Conservation (phyloP, 1,140 invertebrate genomes). For the Mactra quadrangularis region DNA sequence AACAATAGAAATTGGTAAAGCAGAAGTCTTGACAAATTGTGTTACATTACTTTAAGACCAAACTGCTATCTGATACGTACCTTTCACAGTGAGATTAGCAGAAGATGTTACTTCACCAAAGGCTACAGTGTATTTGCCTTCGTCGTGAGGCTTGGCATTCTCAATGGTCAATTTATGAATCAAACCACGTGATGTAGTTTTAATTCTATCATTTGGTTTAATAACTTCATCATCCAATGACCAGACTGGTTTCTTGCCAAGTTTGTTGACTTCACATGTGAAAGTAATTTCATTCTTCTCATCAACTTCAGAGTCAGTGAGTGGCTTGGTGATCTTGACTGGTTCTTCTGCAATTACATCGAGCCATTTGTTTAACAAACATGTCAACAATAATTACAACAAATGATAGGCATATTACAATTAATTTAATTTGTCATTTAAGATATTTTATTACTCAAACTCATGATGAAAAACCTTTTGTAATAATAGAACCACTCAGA, state of each 20-base stretch:
- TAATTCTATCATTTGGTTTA: constrained; percentile 85
- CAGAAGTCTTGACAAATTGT: no score
- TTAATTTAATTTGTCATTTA: no score
- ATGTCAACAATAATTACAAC: no score
- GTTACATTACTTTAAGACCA: no score
- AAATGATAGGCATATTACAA: no score
- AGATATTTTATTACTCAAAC: no score
- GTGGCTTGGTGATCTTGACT: constrained; percentile 75
- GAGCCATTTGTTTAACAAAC: no score
- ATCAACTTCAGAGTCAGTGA: constrained; percentile 74
- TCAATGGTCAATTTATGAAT: constrained; percentile 79
- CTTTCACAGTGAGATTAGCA: constrained; percentile 76
- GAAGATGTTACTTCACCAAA: constrained; percentile 71
- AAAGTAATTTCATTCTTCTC: constrained; percentile 73
- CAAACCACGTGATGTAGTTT: constrained; percentile 72
- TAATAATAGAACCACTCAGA: no score
- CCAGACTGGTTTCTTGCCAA: constrained; percentile 97
- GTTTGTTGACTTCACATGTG: constrained; percentile 94
- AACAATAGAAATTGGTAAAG: no score
- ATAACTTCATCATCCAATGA: constrained; percentile 89
- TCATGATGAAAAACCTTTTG: no score
- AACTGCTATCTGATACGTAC: constrained; percentile 54
- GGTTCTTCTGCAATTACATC: constrained; percentile 70
- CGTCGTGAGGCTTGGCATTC: constrained; percentile 76
- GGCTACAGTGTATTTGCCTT: constrained; percentile 77